Evolutionary conservation across 1,140 invertebrate genomes (phyloP).

Genomic region (Wiebesia pumilae): DNA sequence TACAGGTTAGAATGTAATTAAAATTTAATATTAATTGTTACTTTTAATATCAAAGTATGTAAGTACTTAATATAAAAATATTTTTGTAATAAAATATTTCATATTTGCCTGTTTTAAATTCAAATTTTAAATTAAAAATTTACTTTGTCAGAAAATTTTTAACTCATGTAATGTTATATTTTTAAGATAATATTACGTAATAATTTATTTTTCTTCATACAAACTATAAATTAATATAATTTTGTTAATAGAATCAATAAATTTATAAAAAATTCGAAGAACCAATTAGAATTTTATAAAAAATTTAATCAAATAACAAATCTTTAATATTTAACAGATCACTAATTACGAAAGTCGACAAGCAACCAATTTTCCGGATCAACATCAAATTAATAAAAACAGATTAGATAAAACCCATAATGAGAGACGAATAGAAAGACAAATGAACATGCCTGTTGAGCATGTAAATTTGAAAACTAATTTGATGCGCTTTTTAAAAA

Average conservation of each 20-base stretch:
- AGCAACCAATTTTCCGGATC: neutral
- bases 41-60: neutral
- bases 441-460: neutral
- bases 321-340: neutral
- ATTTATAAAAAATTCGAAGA: neutral
- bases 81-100: neutral
- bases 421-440: neutral
- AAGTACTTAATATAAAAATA: neutral
- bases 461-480: neutral
- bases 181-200: neutral
- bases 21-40: neutral
- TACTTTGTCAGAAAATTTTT: too few relatives aligned
- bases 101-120: neutral
- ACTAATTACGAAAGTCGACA: neutral
- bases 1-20: neutral
- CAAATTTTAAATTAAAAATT: too few relatives aligned
- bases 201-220: neutral
- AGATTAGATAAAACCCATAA: neutral
- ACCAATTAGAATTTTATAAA: neutral
- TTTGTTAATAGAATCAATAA: neutral
- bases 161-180: too few relatives aligned
- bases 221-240: neutral
- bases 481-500: slow-evolving; percentile 20
- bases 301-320: neutral
- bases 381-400: neutral